Conservation (phyloP, 2,797 vertebrate species). For the Rhadinocentrus ornatus region DNA sequence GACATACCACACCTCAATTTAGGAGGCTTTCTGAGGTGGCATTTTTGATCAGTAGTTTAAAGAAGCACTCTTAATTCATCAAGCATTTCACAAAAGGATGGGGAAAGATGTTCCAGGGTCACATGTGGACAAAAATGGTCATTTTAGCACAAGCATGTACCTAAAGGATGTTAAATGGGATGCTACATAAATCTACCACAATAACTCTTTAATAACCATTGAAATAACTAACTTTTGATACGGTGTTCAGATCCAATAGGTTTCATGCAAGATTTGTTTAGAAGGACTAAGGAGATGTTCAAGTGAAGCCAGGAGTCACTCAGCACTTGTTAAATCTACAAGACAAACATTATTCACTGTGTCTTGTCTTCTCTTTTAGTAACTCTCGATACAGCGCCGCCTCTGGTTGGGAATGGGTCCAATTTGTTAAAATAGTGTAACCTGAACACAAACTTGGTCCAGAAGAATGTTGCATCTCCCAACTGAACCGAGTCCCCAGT, state of each 20-base stretch:
- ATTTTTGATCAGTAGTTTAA: conserved; percentile 16
- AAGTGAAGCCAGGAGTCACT: conserved; percentile 10
- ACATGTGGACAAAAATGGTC: conserved; percentile 3
- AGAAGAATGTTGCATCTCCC: no score
- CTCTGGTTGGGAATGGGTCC: no score
- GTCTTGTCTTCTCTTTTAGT: no score
- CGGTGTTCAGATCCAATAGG: conserved; percentile 12
- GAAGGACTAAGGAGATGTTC: not conserved
- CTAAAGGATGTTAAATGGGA: not conserved
- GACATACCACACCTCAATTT: conserved; percentile 22
- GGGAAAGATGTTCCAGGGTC: conserved; percentile 11
- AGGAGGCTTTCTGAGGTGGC: conserved; percentile 37
- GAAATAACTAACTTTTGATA: not conserved
- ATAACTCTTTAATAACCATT: not conserved
- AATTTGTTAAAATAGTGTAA: no score
- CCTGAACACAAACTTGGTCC: no score
- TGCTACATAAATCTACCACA: not conserved
- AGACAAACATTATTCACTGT: conserved; percentile 12
- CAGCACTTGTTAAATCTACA: conserved; percentile 22
- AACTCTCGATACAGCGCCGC: no score
- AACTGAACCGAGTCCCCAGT: no score
- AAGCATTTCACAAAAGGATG: conserved; percentile 39
- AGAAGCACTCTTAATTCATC: not conserved
- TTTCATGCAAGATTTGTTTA: not conserved
- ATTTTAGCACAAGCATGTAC: not conserved